Evolutionary conservation across 2,888 invertebrate genomes (phyloP), one percentile per base, ranked within the genome.

Genomic region (Rhyacophila evoluta): DNA sequence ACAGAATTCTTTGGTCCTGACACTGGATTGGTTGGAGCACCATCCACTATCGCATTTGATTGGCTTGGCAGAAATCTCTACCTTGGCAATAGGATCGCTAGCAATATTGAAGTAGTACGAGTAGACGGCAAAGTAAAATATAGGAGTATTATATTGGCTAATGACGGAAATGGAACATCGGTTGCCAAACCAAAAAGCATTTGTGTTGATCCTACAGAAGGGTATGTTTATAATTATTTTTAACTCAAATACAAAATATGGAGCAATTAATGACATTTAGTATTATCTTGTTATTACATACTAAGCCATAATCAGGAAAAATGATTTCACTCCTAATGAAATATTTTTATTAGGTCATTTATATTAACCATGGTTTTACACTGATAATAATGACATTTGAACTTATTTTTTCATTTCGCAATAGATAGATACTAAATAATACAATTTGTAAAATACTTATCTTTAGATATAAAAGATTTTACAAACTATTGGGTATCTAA

Each of bases 31-130:
- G 94, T 97, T 6, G 97, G 98, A 0, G 94, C 97, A 0, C 96
- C 98, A 0, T 95, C 95, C 37, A 93, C 96, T 0, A 92, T 99
- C 41, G 98, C 98, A 0, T 96, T 98, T 85, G 99, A 99, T 86
- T 99, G 99, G 98, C 90, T 98, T 25, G 98, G 98, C 2, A 91
- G 98, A 75, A 99, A 99, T 88, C 87, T 99, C 37, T 98, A 95
- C 86, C 94, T 98, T 86, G 97, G 97, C 28, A 98, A 98, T 85
- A 92, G 94, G 38, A 91, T 94, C 1, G 96, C 97, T 0, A 95
- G 97, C 75, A 98, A 97, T 83, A 95, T 99, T 82, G 98, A 98
- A 88, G 93, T 97, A 0, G 92, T 98, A 0, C 92, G 95, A 83
- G 93, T 96, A 0, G 97, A 97, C 84, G 95, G 97, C 0, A 95